Percentiles rank a stretch among this genome's conserved stretches.
Conservation (phyloP, 2,113 vertebrate species). For the Psephotus haematonotus region DNA sequence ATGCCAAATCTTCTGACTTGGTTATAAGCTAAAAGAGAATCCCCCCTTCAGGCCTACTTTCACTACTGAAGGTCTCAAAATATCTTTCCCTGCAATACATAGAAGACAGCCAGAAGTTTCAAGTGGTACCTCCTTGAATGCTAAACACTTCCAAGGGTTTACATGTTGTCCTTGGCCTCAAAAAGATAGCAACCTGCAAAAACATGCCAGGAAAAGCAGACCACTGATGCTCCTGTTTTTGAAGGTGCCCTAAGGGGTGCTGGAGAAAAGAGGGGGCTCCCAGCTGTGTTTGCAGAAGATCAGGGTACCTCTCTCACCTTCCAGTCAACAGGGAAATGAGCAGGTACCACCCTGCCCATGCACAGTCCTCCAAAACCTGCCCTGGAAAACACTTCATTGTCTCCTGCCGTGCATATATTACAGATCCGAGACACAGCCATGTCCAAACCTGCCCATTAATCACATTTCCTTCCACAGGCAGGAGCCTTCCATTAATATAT, state of each 20-base stretch:
- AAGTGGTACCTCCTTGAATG: not conserved
- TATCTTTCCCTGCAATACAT: not conserved
- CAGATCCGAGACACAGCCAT: not conserved
- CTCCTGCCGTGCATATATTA: not conserved
- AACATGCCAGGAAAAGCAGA: not conserved
- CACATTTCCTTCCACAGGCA: not conserved
- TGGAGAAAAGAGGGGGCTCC: not conserved
- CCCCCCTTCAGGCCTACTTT: not conserved
- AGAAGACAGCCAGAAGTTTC: not conserved
- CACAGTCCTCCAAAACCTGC: not conserved
- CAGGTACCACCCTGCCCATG: not conserved
- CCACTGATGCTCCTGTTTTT: not conserved
- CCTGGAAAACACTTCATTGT: not conserved
- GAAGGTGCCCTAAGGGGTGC: not conserved
- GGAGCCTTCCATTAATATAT: slow-evolving; percentile 1
- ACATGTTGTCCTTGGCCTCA: not conserved
- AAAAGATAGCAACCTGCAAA: rapidly evolving
- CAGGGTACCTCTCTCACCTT: not conserved
- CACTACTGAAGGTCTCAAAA: not conserved
- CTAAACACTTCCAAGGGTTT: not conserved
- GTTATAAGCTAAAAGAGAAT: not conserved
- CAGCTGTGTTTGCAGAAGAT: rapidly evolving
- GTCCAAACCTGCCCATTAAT: not conserved
- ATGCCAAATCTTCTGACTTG: not conserved
- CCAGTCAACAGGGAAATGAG: rapidly evolving